Evolutionary conservation across 2,888 invertebrate species (phyloP).

Genomic region (Thera britannica): DNA sequence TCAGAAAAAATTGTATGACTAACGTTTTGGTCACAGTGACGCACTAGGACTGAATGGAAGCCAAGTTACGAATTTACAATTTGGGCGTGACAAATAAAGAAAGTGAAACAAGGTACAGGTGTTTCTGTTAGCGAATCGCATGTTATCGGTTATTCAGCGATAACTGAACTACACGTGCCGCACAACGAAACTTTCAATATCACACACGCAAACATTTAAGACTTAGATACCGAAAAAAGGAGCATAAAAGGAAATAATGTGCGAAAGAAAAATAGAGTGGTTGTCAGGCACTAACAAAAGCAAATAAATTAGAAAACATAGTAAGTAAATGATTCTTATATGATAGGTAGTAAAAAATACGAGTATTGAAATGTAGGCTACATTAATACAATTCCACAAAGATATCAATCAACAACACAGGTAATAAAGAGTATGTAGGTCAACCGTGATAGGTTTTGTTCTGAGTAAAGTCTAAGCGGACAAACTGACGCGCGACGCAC

Average conservation of each 20-base stretch:
- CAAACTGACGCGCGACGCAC: constrained; percentile 42
- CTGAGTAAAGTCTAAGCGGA: constrained; percentile 36
- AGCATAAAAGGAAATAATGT: constrained; percentile 4
- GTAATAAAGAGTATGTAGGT: constrained; percentile 40
- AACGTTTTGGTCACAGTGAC: constrained; percentile 44
- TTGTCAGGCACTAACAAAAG: not conserved
- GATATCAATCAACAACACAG: constrained; percentile 35
- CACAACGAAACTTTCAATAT: constrained; percentile 52
- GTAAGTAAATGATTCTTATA: constrained; percentile 7
- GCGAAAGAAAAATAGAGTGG: constrained; percentile 6
- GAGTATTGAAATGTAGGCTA: constrained; percentile 10
- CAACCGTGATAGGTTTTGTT: constrained; percentile 34
- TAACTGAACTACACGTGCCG: constrained; percentile 61
- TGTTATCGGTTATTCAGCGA: constrained; percentile 60
- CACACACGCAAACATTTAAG: constrained; percentile 60
- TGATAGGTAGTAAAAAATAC: not conserved
- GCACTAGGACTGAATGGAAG: constrained; percentile 42
- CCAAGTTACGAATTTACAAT: constrained; percentile 42
- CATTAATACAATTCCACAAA: constrained; percentile 35
- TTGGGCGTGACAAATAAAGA: constrained; percentile 44
- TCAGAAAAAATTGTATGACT: constrained; percentile 30
- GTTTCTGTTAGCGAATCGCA: constrained; percentile 43
- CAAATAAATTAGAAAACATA: not conserved
- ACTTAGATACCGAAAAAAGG: constrained; percentile 38
- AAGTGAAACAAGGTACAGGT: constrained; percentile 54